These are phyloP conservation scores for Microcebus murinus DNA, from an alignment of 2,113 vertebrate species.

Conservation along the genomic window DNA sequence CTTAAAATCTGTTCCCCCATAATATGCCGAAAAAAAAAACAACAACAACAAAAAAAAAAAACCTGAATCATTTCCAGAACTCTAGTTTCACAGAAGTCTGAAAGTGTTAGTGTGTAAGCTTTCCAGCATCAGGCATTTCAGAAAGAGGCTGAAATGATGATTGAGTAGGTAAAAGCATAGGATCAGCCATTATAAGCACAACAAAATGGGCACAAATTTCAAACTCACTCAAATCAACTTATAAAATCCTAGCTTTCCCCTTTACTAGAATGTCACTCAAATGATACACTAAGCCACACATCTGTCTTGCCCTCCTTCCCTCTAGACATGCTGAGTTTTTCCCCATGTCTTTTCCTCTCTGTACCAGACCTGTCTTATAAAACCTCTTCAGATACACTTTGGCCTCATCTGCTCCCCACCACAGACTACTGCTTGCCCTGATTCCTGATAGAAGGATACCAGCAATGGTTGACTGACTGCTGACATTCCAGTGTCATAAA, in stretches of 20 bases:
- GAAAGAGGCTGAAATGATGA: background rate
- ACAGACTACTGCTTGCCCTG: no score
- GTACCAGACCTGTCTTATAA: background rate
- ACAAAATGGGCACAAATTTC: background rate
- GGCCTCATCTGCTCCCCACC: background rate
- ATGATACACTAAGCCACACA: background rate
- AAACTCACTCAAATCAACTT: background rate
- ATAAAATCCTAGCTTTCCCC: background rate
- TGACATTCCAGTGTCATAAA: background rate
- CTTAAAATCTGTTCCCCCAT: no score
- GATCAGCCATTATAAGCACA: background rate
- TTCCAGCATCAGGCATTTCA: background rate
- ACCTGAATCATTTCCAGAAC: background rate
- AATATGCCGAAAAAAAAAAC: no score
- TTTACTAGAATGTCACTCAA: background rate
- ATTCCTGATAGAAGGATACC: background rate
- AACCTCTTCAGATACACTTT: background rate
- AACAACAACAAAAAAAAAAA: no score
- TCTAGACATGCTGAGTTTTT: background rate
- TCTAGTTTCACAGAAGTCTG: background rate
- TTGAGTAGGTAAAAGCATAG: background rate
- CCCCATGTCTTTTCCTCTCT: background rate
- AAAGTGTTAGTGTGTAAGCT: background rate
- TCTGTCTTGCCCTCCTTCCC: background rate
- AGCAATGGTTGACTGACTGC: background rate